phyloP scores from a whole-genome alignment of 2,797 vertebrate genomes.

The Buphagus erythrorhynchus region DNA sequence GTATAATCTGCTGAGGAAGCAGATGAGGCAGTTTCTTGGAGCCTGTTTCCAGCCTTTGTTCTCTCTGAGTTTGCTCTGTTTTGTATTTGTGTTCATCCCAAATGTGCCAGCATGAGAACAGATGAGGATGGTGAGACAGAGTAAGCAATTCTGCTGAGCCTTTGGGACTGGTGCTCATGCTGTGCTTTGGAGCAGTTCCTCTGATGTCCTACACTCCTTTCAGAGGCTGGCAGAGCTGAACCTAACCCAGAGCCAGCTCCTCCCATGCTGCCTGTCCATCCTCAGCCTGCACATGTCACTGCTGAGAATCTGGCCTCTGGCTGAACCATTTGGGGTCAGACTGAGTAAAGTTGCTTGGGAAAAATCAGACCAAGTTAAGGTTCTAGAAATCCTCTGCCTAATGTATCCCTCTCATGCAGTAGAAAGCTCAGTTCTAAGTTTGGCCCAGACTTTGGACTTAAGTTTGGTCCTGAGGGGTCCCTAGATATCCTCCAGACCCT shows the following conservation, averaged over 20 bases:
- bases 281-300: background rate
- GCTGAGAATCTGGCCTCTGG: background rate
- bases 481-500: background rate
- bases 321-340: background rate
- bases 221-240: background rate
- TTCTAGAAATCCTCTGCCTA: background rate
- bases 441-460: background rate
- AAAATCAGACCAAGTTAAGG: background rate
- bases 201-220: background rate
- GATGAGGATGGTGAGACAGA: background rate
- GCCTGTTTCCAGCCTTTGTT: background rate
- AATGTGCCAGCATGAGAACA: background rate
- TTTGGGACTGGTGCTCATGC: background rate
- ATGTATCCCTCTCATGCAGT: fast-evolving
- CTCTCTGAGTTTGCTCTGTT: background rate
- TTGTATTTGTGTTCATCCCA: background rate
- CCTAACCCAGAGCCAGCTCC: background rate
- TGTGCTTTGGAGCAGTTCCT: background rate
- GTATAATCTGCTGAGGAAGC: background rate
- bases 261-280: fast-evolving
- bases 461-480: background rate
- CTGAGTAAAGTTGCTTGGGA: background rate
- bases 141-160: background rate
- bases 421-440: background rate
- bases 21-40: background rate